These are phyloP conservation scores for Enoplosus armatus DNA, from an alignment of 2,797 vertebrate genomes.

Conservation along the genomic window DNA sequence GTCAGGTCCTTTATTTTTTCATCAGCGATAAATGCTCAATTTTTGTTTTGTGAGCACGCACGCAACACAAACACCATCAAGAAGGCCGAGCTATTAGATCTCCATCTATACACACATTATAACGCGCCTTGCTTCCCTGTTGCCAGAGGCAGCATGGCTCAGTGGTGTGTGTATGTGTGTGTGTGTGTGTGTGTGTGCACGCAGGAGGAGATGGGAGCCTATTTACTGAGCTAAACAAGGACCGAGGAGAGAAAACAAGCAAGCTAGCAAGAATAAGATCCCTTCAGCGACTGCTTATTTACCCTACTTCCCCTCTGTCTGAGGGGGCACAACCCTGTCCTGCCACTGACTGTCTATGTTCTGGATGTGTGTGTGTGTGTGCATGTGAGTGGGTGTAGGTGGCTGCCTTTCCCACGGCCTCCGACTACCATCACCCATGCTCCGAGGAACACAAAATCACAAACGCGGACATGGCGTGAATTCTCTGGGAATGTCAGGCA, in stretches of 20 bases:
- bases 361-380: slow-evolving; percentile 24
- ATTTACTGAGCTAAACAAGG: slow-evolving; percentile 74
- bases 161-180: slow-evolving; percentile 11
- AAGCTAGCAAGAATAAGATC: slow-evolving; percentile 59
- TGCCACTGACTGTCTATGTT: slow-evolving; percentile 17
- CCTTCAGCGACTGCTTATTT: slow-evolving; percentile 75
- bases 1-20: slow-evolving; percentile 2
- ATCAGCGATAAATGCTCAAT: slow-evolving; percentile 16
- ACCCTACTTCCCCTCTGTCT: slow-evolving; percentile 65
- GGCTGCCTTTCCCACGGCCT: slow-evolving; percentile 82
- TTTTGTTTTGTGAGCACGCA: slow-evolving; percentile 4
- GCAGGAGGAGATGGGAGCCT: slow-evolving; percentile 56
- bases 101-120: slow-evolving; percentile 1
- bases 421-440: slow-evolving; percentile 36
- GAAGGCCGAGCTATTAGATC: background rate
- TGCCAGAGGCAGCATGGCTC: slow-evolving; percentile 33
- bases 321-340: slow-evolving; percentile 57
- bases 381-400: slow-evolving; percentile 46
- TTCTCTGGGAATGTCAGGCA: slow-evolving; percentile 62
- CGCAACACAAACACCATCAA: slow-evolving; percentile 16
- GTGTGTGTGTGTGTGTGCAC: slow-evolving; percentile 27
- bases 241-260: slow-evolving; percentile 74
- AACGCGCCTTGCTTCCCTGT: slow-evolving; percentile 22
- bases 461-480: slow-evolving; percentile 40
- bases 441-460: slow-evolving; percentile 32